Evolutionary conservation across 2,888 invertebrate species (phyloP).

Genomic region (Gortyna flavago): DNA sequence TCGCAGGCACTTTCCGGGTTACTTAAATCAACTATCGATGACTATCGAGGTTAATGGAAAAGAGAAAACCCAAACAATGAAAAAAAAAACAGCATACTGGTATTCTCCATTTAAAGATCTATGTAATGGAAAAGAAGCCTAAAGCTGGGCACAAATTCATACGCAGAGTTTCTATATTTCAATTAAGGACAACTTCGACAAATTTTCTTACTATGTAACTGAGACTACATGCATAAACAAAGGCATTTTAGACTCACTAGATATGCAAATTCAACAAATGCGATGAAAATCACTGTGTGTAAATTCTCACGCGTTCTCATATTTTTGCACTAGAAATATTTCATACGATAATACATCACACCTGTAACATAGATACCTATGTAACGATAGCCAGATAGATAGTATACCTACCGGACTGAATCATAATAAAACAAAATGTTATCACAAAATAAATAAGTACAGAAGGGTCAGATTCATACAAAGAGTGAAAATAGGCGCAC

Average conservation of each 20-base stretch:
- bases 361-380: conserved; percentile 5
- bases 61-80: too few relatives aligned
- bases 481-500: not conserved
- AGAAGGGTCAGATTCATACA: not conserved
- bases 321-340: conserved; percentile 15
- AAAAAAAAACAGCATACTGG: not conserved
- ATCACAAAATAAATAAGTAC: not conserved
- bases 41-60: not conserved
- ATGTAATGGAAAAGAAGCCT: not conserved
- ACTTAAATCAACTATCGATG: not conserved
- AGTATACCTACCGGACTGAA: conserved; percentile 20
- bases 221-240: not conserved
- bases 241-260: not conserved
- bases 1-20: not conserved
- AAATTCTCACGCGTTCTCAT: conserved; percentile 40
- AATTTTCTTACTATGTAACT: not conserved
- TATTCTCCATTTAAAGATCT: not conserved
- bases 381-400: conserved; percentile 5
- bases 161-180: too few relatives aligned
- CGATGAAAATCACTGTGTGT: conserved; percentile 15
- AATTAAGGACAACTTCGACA: too few relatives aligned
- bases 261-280: conserved; percentile 21
- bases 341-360: conserved; percentile 25
- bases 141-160: too few relatives aligned
- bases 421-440: conserved; percentile 30